These are phyloP conservation scores for Ailurus styani DNA, from an alignment of 2,113 vertebrate species.

Conservation along the genomic window DNA sequence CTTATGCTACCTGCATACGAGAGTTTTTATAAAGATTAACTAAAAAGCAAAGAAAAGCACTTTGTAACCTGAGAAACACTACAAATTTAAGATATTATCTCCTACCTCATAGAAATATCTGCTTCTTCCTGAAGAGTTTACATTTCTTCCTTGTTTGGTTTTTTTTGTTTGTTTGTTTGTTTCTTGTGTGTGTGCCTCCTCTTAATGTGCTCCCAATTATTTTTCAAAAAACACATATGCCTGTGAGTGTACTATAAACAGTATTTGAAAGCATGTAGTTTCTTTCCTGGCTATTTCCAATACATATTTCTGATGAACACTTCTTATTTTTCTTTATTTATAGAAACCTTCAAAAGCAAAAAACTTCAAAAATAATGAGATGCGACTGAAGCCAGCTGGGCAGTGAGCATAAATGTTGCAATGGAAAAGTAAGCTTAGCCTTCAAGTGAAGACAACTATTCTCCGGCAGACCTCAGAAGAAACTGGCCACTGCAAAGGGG, in stretches of 20 bases:
- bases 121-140: not conserved
- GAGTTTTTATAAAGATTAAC: not conserved
- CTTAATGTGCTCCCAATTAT: not conserved
- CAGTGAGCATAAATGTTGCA: slow-evolving; percentile 33
- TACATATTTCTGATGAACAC: not conserved
- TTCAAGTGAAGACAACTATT: not conserved
- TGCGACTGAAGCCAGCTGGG: not conserved
- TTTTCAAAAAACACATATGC: not conserved
- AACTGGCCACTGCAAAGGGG: not conserved
- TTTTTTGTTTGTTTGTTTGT: not conserved
- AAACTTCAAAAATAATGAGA: slow-evolving; percentile 57
- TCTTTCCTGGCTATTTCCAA: not conserved
- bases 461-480: not conserved
- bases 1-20: not conserved
- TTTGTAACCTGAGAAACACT: not conserved
- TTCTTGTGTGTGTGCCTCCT: not conserved
- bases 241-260: not conserved
- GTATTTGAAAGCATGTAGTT: not conserved
- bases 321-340: slow-evolving; percentile 63
- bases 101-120: not conserved
- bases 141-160: not conserved
- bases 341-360: slow-evolving; percentile 76
- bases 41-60: not conserved
- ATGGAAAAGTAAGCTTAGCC: not conserved
- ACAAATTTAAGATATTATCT: not conserved